A percentile compares a stretch with the other conserved stretches of the same genome.
Evolutionary conservation across 1,140 invertebrate genomes (phyloP).

Genomic region (Plectus sambesii): DNA sequence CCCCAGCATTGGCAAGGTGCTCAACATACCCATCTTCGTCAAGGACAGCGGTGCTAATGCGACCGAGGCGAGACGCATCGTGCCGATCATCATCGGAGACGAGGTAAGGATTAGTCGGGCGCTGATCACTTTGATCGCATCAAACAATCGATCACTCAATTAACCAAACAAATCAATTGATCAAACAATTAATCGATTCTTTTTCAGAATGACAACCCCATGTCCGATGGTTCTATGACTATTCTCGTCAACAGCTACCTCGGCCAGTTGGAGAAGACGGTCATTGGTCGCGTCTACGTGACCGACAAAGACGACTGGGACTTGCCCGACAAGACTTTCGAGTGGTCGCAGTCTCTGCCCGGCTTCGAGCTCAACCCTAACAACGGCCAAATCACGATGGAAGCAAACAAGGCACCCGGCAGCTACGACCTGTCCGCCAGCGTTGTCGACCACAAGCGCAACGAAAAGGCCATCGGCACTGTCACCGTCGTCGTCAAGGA

Average conservation of each 20-base stretch:
- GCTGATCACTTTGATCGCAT: background rate
- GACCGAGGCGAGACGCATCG: constrained; percentile 24
- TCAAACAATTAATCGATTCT: constrained; percentile 5
- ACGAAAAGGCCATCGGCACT: constrained; percentile 25
- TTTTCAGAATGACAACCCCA: constrained; percentile 44
- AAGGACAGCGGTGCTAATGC: constrained; percentile 29
- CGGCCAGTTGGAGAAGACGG: constrained; percentile 34
- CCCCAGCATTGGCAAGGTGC: constrained; percentile 30
- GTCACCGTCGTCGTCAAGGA: constrained; percentile 33
- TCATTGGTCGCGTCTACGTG: constrained; percentile 41
- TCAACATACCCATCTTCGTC: constrained; percentile 37
- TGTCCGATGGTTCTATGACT: constrained; percentile 37
- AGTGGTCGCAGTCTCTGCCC: constrained; percentile 13
- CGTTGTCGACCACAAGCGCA: constrained; percentile 31
- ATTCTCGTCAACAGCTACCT: constrained; percentile 39
- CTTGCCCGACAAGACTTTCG: constrained; percentile 35
- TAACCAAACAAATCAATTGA: too few relatives aligned
- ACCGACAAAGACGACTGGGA: constrained; percentile 43
- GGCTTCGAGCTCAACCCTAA: constrained; percentile 26
- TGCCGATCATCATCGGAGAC: constrained; percentile 41
- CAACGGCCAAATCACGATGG: constrained; percentile 31
- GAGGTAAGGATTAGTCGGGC: constrained; percentile 29
- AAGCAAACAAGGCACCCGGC: constrained; percentile 33
- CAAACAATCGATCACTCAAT: background rate
- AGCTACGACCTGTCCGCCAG: constrained; percentile 33